Percentiles rank a stretch among this genome's conserved stretches.
phyloP scores from a whole-genome alignment of 2,888 invertebrate species.

The Rutpela maculata region DNA sequence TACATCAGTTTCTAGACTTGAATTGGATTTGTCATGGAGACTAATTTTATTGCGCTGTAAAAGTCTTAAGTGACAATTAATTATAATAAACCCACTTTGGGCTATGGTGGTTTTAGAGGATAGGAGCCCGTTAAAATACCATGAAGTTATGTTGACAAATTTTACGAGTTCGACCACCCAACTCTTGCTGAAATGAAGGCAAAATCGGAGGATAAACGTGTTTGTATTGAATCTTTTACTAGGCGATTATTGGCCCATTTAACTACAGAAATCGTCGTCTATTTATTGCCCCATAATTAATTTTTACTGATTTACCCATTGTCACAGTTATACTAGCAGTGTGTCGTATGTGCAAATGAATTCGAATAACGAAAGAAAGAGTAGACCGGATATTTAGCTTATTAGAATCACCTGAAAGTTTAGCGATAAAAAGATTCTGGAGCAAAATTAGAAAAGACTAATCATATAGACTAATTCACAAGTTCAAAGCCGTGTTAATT shows the following conservation, averaged over 20 bases:
- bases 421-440: too few relatives aligned
- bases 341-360: too few relatives aligned
- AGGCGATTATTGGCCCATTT: slow-evolving; percentile 33
- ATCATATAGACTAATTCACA: too few relatives aligned
- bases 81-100: slow-evolving; percentile 42
- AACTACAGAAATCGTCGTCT: not conserved
- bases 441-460: too few relatives aligned
- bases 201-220: not conserved
- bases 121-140: slow-evolving; percentile 43
- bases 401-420: too few relatives aligned
- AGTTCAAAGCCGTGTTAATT: too few relatives aligned
- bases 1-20: not conserved
- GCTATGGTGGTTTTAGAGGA: slow-evolving; percentile 39
- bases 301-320: too few relatives aligned
- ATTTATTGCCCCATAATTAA: not conserved
- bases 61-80: slow-evolving; percentile 44
- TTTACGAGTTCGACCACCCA: slow-evolving; percentile 55
- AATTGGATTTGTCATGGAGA: slow-evolving; percentile 8
- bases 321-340: too few relatives aligned
- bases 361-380: too few relatives aligned
- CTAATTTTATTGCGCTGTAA: slow-evolving; percentile 38
- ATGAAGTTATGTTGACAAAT: slow-evolving; percentile 50
- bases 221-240: slow-evolving; percentile 26
- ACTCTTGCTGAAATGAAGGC: slow-evolving; percentile 44
- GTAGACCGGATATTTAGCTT: too few relatives aligned